Conservation (phyloP, 1,140 invertebrate genomes). For the Schmidtea mediterranea region DNA sequence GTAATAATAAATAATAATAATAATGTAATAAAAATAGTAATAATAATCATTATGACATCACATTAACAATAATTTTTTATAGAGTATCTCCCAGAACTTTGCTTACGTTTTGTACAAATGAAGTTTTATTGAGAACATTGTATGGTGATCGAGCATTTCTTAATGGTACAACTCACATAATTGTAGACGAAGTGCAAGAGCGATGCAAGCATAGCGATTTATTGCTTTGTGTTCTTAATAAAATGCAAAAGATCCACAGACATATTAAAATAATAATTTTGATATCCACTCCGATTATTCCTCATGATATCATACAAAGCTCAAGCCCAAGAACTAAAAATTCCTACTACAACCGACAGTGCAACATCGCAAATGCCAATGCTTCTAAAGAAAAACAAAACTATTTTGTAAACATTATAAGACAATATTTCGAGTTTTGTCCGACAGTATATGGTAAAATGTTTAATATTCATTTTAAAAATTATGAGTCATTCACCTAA, state of each 20-base stretch:
- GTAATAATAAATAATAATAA: neutral
- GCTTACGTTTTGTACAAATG: conserved; percentile 66
- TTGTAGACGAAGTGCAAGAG: conserved; percentile 74
- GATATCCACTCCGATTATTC: conserved; percentile 65
- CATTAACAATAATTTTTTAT: conserved; percentile 12
- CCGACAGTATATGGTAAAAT: too few relatives aligned
- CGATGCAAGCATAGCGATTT: conserved; percentile 72
- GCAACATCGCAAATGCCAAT: too few relatives aligned
- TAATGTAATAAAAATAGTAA: too few relatives aligned
- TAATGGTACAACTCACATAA: neutral
- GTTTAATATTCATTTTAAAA: too few relatives aligned
- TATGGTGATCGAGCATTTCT: conserved; percentile 32
- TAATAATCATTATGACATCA: conserved; percentile 1
- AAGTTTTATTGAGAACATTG: conserved; percentile 53
- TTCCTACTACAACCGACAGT: too few relatives aligned
- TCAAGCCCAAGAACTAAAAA: conserved; percentile 15
- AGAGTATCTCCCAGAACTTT: conserved; percentile 48
- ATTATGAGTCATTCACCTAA: too few relatives aligned
- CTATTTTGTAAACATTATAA: too few relatives aligned
- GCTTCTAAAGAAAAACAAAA: too few relatives aligned
- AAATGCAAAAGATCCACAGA: conserved; percentile 41
- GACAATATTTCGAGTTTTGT: too few relatives aligned
- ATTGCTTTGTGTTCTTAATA: conserved; percentile 50
- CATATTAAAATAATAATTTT: conserved; percentile 58
- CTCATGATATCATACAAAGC: conserved; percentile 58